phyloP scores from a whole-genome alignment of 2,888 invertebrate genomes.

The Meliscaeva auricollis region DNA sequence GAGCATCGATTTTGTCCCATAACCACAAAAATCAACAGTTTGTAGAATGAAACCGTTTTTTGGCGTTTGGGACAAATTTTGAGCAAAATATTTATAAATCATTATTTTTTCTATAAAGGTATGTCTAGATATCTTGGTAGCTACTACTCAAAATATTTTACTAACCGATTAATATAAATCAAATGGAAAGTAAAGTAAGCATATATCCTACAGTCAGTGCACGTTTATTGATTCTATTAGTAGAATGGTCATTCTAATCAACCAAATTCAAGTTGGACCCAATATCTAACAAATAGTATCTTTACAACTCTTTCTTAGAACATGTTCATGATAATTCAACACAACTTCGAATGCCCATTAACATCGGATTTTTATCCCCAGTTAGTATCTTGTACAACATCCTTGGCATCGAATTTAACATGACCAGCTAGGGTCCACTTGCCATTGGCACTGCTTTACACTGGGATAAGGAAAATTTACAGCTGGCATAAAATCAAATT shows the following conservation, averaged over 20 bases:
- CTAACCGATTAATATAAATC: too few species aligned
- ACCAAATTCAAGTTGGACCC: slow-evolving; percentile 34
- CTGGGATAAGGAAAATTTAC: neutral
- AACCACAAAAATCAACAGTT: too few species aligned
- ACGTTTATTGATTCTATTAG: slow-evolving; percentile 65
- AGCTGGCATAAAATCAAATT: neutral
- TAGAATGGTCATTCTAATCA: slow-evolving; percentile 50
- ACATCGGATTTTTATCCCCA: slow-evolving; percentile 64
- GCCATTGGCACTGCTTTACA: neutral
- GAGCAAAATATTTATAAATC: too few species aligned
- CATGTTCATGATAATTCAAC: slow-evolving; percentile 33
- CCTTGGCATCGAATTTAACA: slow-evolving; percentile 69
- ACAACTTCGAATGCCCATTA: slow-evolving; percentile 42
- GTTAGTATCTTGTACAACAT: slow-evolving; percentile 70
- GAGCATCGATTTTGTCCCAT: too few species aligned
- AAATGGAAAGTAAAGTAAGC: too few species aligned
- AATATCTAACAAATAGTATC: slow-evolving; percentile 58
- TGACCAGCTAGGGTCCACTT: too few species aligned
- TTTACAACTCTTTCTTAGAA: slow-evolving; percentile 43
- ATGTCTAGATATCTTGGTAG: too few species aligned
- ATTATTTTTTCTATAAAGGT: too few species aligned
- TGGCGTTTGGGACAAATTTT: too few species aligned
- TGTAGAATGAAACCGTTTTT: too few species aligned
- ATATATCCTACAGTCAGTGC: too few species aligned
- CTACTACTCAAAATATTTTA: too few species aligned